A percentile compares a stretch with the other conserved stretches of the same genome.
Evolutionary conservation across 2,797 vertebrate species (phyloP).

Genomic region (Numenius phaeopus): DNA sequence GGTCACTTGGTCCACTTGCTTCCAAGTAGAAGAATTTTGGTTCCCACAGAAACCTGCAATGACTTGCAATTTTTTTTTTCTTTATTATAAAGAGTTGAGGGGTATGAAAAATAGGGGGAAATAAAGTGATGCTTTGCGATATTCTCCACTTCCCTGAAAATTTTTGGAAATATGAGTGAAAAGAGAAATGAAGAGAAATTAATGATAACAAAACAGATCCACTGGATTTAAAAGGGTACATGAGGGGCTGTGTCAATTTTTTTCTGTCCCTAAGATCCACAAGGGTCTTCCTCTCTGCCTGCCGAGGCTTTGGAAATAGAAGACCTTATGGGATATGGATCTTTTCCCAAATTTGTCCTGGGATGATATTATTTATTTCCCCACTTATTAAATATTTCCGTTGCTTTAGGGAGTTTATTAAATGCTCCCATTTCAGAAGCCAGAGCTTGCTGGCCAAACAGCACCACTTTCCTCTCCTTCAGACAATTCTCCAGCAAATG

Average conservation of each 20-base stretch:
- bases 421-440: constrained; percentile 37
- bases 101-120: not conserved
- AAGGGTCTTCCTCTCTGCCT: not conserved
- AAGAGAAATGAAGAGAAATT: not conserved
- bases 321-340: not conserved
- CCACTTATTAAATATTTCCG: constrained; percentile 25
- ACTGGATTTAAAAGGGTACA: not conserved
- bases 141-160: not conserved
- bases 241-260: not conserved
- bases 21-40: not conserved
- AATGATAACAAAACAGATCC: not conserved
- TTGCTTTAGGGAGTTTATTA: constrained; percentile 48
- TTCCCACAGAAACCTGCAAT: not conserved
- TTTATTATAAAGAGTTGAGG: not conserved
- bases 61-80: not conserved
- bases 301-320: not conserved
- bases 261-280: not conserved
- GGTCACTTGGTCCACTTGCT: not conserved
- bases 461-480: constrained; percentile 6
- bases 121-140: not conserved
- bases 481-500: constrained; percentile 56
- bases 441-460: constrained; percentile 23
- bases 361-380: constrained; percentile 30
- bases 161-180: not conserved
- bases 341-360: constrained; percentile 9